Evolutionary conservation across 2,113 vertebrate species (phyloP).

Genomic region (Athene noctua): DNA sequence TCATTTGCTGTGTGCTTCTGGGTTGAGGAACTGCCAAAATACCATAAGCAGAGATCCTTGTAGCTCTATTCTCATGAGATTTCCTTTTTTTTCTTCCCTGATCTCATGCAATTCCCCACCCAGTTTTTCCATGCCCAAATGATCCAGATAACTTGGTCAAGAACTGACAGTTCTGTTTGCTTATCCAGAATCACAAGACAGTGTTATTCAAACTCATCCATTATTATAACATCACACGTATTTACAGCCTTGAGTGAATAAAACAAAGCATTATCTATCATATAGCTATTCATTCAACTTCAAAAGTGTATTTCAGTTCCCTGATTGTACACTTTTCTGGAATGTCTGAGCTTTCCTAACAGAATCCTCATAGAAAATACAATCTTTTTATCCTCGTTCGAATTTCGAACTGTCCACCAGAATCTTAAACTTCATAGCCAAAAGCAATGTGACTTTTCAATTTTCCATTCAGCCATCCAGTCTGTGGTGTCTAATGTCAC

Average conservation of each 20-base stretch:
- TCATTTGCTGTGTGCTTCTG: conserved; percentile 1
- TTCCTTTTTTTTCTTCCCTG: conserved; percentile 18
- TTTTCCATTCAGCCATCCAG: neutral
- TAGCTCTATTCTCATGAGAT: neutral
- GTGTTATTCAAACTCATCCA: neutral
- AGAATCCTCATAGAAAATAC: neutral
- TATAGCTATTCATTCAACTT: neutral
- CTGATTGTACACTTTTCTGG: neutral
- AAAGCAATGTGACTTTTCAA: neutral
- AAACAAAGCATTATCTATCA: neutral
- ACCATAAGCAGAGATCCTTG: neutral
- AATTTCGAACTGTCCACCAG: neutral
- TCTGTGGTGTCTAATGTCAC: neutral
- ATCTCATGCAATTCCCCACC: neutral
- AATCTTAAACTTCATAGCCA: neutral
- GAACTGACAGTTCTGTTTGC: neutral
- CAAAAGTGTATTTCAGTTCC: neutral
- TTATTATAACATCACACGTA: neutral
- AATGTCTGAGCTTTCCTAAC: neutral
- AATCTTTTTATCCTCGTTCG: neutral
- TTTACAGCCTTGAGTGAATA: neutral
- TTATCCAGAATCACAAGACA: neutral
- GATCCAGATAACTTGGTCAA: neutral
- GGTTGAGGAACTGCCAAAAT: conserved; percentile 28
- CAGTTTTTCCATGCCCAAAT: neutral